phyloP scores from a whole-genome alignment of 2,888 invertebrate genomes.

The Icerya purchasi region DNA sequence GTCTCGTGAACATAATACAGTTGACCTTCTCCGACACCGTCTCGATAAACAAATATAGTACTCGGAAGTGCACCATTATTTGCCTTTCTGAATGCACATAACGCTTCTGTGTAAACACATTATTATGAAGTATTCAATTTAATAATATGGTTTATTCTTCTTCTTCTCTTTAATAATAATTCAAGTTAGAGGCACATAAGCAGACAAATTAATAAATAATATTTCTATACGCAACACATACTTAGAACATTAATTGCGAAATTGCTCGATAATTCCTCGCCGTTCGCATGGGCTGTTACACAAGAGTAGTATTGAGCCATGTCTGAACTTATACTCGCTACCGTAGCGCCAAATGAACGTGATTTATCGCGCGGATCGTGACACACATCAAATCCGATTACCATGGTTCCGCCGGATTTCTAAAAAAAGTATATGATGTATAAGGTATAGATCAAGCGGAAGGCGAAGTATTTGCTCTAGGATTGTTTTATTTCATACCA shows the following conservation, averaged over 20 bases:
- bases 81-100: slow-evolving; percentile 31
- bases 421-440: no score
- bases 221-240: no score
- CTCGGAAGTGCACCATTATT: slow-evolving; percentile 45
- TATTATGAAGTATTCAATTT: no score
- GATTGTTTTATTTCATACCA: no score
- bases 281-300: slow-evolving; percentile 46
- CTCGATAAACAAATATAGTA: slow-evolving; percentile 67
- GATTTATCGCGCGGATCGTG: slow-evolving; percentile 48
- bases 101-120: slow-evolving; percentile 30
- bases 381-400: slow-evolving; percentile 73
- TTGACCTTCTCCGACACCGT: slow-evolving; percentile 85
- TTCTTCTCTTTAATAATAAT: no score
- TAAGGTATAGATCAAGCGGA: no score
- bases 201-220: no score
- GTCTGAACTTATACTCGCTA: slow-evolving; percentile 26
- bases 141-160: no score
- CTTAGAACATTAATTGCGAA: slow-evolving; percentile 38
- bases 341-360: slow-evolving; percentile 30
- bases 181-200: no score
- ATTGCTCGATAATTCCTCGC: slow-evolving; percentile 54
- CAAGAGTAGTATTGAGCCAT: slow-evolving; percentile 43
- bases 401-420: no score
- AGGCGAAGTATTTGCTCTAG: no score
- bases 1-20: slow-evolving; percentile 49